phyloP scores from a whole-genome alignment of 1,140 invertebrate genomes.

The Monochamus saltuarius region DNA sequence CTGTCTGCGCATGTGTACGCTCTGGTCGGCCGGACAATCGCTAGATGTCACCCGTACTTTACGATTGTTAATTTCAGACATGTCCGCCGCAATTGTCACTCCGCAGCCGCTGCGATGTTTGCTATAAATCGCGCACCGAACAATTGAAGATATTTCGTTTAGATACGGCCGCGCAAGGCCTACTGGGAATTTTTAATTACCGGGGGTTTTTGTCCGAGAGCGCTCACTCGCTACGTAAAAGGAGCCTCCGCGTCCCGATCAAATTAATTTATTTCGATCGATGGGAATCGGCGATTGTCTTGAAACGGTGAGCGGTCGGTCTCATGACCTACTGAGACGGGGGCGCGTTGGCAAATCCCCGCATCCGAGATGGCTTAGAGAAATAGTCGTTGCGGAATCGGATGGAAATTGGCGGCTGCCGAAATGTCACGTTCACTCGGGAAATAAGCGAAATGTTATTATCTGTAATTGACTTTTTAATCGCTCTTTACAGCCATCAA shows the following conservation, averaged over 20 bases:
- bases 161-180: conserved; percentile 37
- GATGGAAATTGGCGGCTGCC: background rate
- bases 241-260: conserved; percentile 10
- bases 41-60: conserved; percentile 46
- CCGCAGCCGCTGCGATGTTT: conserved; percentile 32
- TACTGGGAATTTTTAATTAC: conserved; percentile 37
- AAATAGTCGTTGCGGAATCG: background rate
- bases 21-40: conserved; percentile 35
- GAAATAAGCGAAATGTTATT: too few relatives aligned
- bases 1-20: conserved; percentile 30
- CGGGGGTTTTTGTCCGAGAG: conserved; percentile 21
- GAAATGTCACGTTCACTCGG: too few relatives aligned
- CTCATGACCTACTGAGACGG: conserved; percentile 14
- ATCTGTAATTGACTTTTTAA: too few relatives aligned
- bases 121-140: conserved; percentile 39
- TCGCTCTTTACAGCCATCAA: too few relatives aligned
- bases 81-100: conserved; percentile 43
- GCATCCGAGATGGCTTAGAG: conserved; percentile 14
- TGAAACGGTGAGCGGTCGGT: conserved; percentile 12
- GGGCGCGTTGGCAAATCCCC: conserved; percentile 18
- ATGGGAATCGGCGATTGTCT: conserved; percentile 30
- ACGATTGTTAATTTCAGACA: conserved; percentile 46
- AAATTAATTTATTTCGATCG: conserved; percentile 17
- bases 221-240: conserved; percentile 10
- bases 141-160: conserved; percentile 42